Evolutionary conservation across 2,113 vertebrate genomes (phyloP), one percentile per base, ranked within the genome.

Genomic region (Hippocampus zosterae): DNA sequence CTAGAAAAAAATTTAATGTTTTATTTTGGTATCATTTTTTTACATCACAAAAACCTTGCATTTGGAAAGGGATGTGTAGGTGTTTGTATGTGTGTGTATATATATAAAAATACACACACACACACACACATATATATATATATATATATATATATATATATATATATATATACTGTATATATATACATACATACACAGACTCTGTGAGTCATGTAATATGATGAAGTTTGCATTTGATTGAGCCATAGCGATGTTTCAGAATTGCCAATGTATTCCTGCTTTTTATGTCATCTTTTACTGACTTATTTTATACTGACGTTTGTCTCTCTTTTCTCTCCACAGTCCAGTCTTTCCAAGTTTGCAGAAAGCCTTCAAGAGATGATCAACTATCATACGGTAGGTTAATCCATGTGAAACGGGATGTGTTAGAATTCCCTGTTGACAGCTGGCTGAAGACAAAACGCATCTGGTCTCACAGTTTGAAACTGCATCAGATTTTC

Each of bases 321-420:
- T 72, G 7, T 78, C 70, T 13, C 21, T 29, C 3, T 70, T 41
- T 81, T 79, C 75, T 81, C 72, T 83, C 76, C 77, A 67, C 90
- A 99, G 97, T 91, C 90, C 56, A 97, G 93, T 83, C 92, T 99
- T 87, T 93, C 90, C 0, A 98, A 95, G 83, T 98, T 98, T 91
- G 97, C 97, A 0, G 95, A 98, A 76, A 98, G 93, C 57, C 93
- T 98, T 69, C 95, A 97, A 81, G 96, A 99, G 89, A 99, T 99
- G 96, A 95, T 95, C 86, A 96, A 95, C 92, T 99, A 97, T 84
- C 96, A 99, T 87, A 96, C 94, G 77, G 97, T 99, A 93, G 82
- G 94, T 91, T 67, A 33, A 9, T 59, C 62, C 57, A 69, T 75
- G 74, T 77, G 79, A 84, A 81, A 83, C 69, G 23, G 33, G 72